Conservation (phyloP, 2,797 vertebrate species). For the Toxotes lorentzi region DNA sequence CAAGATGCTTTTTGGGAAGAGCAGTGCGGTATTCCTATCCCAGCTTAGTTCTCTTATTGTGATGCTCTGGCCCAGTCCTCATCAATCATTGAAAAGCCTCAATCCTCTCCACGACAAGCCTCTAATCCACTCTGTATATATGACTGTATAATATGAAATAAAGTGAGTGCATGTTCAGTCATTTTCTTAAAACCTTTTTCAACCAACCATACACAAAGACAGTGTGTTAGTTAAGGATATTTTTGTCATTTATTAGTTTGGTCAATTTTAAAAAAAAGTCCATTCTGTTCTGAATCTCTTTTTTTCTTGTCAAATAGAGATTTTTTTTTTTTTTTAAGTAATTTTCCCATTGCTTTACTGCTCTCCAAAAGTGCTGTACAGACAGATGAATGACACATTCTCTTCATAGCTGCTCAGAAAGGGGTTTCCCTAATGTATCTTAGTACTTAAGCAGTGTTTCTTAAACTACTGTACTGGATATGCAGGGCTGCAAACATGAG, state of each 20-base stretch:
- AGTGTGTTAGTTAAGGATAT: slow-evolving; percentile 39
- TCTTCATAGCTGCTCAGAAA: slow-evolving; percentile 74
- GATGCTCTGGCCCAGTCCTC: slow-evolving; percentile 32
- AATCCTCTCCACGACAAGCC: slow-evolving; percentile 65
- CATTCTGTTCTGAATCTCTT: slow-evolving; percentile 19
- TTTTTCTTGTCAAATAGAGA: slow-evolving; percentile 44
- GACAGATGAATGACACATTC: slow-evolving; percentile 77
- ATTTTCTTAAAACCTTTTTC: slow-evolving; percentile 82
- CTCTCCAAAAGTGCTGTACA: slow-evolving; percentile 78
- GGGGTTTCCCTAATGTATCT: slow-evolving; percentile 69
- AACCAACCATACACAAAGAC: slow-evolving; percentile 62
- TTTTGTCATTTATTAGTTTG: slow-evolving; percentile 55
- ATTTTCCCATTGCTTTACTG: slow-evolving; percentile 57
- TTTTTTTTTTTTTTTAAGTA: slow-evolving; percentile 13
- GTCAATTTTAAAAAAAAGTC: slow-evolving; percentile 17
- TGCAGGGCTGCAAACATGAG: slow-evolving; percentile 55
- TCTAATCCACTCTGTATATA: slow-evolving; percentile 81
- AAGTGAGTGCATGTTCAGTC: slow-evolving; percentile 84
- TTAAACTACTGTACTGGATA: slow-evolving; percentile 57
- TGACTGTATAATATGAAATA: slow-evolving; percentile 80
- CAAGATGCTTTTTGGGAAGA: slow-evolving; percentile 28
- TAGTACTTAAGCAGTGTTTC: slow-evolving; percentile 71
- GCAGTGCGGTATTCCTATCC: slow-evolving; percentile 22
- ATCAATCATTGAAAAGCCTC: slow-evolving; percentile 68
- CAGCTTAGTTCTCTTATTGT: slow-evolving; percentile 33